phyloP scores from a whole-genome alignment of 1,140 invertebrate species.

The Nomia melanderi region DNA sequence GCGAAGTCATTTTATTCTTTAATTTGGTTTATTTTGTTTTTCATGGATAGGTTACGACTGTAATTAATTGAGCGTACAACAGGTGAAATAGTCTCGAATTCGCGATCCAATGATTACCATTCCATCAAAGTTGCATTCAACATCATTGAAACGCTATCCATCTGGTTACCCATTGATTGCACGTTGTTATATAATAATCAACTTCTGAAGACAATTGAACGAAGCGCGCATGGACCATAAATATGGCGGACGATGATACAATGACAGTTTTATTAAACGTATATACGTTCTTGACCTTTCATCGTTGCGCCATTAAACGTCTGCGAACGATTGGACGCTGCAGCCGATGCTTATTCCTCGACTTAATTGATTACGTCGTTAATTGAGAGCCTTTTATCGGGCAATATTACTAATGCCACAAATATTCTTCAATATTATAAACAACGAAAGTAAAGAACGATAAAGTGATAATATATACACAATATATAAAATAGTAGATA shows the following conservation, averaged over 20 bases:
- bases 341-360: not conserved
- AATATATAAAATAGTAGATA: too few species aligned
- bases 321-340: not conserved
- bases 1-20: too few species aligned
- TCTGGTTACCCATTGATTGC: not conserved
- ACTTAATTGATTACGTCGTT: not conserved
- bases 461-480: too few species aligned
- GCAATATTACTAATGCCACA: not conserved
- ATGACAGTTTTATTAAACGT: slow-evolving; percentile 6
- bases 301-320: not conserved
- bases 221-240: not conserved
- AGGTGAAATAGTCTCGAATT: too few species aligned
- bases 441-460: too few species aligned
- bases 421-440: too few species aligned
- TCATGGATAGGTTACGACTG: too few species aligned
- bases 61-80: too few species aligned
- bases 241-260: not conserved
- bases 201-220: not conserved
- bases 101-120: too few species aligned
- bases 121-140: too few species aligned
- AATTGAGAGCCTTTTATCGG: not conserved
- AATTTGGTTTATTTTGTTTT: too few species aligned
- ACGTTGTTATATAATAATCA: not conserved
- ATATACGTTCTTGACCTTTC: slow-evolving; percentile 7
- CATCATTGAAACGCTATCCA: too few species aligned